These are phyloP conservation scores for Callipepla californica DNA, from an alignment of 2,113 vertebrate genomes.

Conservation along the genomic window DNA sequence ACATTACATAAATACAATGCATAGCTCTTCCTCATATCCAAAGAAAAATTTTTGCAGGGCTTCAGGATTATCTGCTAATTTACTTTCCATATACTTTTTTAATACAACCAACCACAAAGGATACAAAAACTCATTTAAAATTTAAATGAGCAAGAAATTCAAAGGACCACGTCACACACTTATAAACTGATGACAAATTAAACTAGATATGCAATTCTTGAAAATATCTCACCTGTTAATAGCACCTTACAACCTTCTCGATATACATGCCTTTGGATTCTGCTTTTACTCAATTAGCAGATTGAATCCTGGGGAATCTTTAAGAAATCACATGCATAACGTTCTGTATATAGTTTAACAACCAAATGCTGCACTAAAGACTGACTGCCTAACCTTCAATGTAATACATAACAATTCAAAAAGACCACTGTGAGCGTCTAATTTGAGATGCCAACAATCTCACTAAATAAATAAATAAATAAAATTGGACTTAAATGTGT, in stretches of 20 bases:
- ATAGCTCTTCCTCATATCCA: not conserved
- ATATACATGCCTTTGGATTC: not conserved
- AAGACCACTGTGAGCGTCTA: not conserved
- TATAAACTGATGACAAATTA: not conserved
- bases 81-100: not conserved
- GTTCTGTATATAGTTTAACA: not conserved
- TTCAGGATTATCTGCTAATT: not conserved
- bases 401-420: not conserved
- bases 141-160: not conserved
- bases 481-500: not conserved
- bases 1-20: not conserved
- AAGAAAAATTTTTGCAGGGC: not conserved
- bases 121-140: not conserved
- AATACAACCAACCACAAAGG: not conserved
- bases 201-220: not conserved
- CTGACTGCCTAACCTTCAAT: not conserved
- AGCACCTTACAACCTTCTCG: not conserved
- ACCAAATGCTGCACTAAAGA: not conserved
- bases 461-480: not conserved
- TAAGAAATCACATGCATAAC: not conserved
- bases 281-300: not conserved
- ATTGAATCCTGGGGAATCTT: not conserved
- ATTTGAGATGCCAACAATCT: not conserved
- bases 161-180: not conserved
- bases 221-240: not conserved